Base-by-base conservation (phyloP, 2,888 invertebrate species). In the Agriopis leucophaearia region DNA sequence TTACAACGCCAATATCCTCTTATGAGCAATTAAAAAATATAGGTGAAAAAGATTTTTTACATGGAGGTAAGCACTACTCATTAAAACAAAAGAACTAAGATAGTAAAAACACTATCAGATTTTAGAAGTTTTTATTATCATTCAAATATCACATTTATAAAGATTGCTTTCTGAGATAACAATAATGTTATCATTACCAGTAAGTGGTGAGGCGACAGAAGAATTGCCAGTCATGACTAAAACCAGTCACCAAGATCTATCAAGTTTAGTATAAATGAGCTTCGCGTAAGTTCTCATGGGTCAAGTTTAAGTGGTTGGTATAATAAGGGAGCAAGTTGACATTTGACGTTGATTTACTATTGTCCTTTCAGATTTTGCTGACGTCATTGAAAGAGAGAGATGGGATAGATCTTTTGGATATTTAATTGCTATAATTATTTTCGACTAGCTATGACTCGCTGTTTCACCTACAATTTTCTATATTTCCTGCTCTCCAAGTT, bases 271-370 rank as follows among this genome's bases (percentile, higher is more conserved):
- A 47, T 42, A 76, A 75, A 80, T 79, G 64, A 74, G 75, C 73
- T 79, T 76, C 82, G 83, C 83, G 82, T 79, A 80, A 80, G 79
- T 80, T 78, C 74, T 74, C 64, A 70, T 36, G 68, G 88, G 40
- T 83, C 91, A 76, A 56, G 55, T 62, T 83, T 79, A 8, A 73
- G 38, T 88, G 87, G 92, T 77, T 74, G 64, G 52, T 68, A 75
- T 73, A 74, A 81, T 85, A 86, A 88, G 87, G 90, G 88, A 84
- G 80, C 79, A 74, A 77, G 90, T 89, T 91, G 92, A 93, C 92
- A 92, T 88, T 88, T 89, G 92, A 93, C 91, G 92, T 92, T 93
- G 92, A 93, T 92, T 92, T 89, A 88, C 87, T 88, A 92, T 91
- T 92, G 92, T 92, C 83, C 82, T 80, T 81, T 78, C 68, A 77